Conservation (phyloP, 2,113 vertebrate genomes). For the Polyodon spathula region DNA sequence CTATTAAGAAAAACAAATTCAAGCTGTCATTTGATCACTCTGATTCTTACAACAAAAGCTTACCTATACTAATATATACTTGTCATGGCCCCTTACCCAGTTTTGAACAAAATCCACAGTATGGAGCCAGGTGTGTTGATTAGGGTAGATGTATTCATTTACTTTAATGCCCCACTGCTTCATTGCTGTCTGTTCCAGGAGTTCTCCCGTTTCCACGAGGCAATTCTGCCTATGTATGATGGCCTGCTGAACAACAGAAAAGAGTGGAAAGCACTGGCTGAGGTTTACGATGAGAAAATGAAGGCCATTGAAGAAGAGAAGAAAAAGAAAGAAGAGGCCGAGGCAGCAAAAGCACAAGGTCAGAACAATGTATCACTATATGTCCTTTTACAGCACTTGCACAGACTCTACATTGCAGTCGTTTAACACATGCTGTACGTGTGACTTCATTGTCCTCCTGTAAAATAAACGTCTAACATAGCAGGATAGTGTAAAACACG, state of each 20-base stretch:
- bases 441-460: too few relatives aligned
- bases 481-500: too few relatives aligned
- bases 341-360: constrained; percentile 57
- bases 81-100: too few relatives aligned
- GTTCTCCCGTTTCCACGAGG: constrained; percentile 86
- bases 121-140: neutral
- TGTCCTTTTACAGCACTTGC: too few relatives aligned
- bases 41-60: too few relatives aligned
- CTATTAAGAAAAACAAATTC: neutral
- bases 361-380: constrained; percentile 11
- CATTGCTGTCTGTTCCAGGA: constrained; percentile 53
- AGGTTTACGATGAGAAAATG: constrained; percentile 73
- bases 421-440: too few relatives aligned
- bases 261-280: constrained; percentile 82
- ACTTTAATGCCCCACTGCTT: neutral
- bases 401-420: too few relatives aligned
- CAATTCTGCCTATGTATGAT: constrained; percentile 85
- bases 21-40: too few relatives aligned
- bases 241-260: constrained; percentile 85
- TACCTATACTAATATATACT: too few relatives aligned
- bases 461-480: too few relatives aligned
- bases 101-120: neutral
- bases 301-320: constrained; percentile 73
- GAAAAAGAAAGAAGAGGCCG: constrained; percentile 53
- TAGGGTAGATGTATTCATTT: too few relatives aligned